These are phyloP conservation scores for Caenorhabditis briggsae DNA, from an alignment of 1,140 invertebrate genomes.

Conservation along the genomic window DNA sequence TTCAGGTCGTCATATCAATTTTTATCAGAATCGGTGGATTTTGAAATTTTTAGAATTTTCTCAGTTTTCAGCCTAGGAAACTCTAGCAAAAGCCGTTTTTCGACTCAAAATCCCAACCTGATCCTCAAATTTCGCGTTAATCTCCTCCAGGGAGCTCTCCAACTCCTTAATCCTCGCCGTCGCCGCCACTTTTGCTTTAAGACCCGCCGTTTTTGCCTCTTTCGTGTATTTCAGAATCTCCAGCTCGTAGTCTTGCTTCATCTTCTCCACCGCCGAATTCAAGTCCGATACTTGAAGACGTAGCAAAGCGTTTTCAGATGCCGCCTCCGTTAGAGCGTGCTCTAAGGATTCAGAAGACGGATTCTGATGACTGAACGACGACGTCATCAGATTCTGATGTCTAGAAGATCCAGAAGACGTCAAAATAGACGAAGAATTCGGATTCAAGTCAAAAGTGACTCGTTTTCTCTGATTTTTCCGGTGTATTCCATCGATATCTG, in stretches of 20 bases:
- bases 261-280: conserved; percentile 61
- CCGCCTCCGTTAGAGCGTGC: background rate
- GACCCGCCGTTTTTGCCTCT: conserved; percentile 64
- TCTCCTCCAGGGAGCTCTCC: conserved; percentile 62
- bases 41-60: background rate
- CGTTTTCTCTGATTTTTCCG: conserved; percentile 61
- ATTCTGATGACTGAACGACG: background rate
- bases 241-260: conserved; percentile 71
- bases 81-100: background rate
- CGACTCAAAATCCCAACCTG: conserved; percentile 52
- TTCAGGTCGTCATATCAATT: too few species aligned
- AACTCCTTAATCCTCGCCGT: conserved; percentile 74
- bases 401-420: background rate
- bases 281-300: conserved; percentile 13
- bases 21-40: too few species aligned
- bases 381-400: background rate
- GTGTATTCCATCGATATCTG: conserved; percentile 24
- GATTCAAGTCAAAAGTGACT: conserved; percentile 70
- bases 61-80: background rate
- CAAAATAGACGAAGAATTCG: conserved; percentile 13
- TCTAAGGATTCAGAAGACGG: background rate
- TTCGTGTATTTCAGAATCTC: conserved; percentile 70
- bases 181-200: conserved; percentile 73
- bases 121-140: conserved; percentile 53
- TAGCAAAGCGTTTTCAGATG: conserved; percentile 25